Evolutionary conservation across 2,888 invertebrate genomes (phyloP), one percentile per base, ranked within the genome.

Genomic region (Oscheius onirici): DNA sequence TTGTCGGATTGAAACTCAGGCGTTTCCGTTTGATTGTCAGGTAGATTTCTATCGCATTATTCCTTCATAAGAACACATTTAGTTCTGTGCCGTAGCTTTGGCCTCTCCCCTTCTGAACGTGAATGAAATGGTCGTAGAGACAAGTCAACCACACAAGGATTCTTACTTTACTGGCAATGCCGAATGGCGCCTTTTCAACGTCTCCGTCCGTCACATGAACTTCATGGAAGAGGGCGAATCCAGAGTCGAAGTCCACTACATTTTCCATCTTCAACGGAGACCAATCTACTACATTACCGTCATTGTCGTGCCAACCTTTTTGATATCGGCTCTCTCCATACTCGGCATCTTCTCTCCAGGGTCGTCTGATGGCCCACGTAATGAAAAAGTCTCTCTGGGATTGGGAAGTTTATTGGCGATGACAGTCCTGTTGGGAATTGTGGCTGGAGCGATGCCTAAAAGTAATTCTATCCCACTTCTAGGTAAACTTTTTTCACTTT

Each of bases 101-200:
- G 84, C 84, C 5, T 82, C 83, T 22, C 85, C 85, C 15, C 71
- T 85, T 24, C 73, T 85, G 17, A 83, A 78, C 57, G 78, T 81
- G 8, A 73, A 83, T 22, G 85, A 85, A 57, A 84, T 84, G 84
- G 69, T 76, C n/a, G 85, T 84, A 6, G 77, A 80, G 63, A 79
- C 84, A 1, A 81, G 80, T 6, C 81, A 81, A 63, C 85, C 85
- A 8, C 85, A 84, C 1, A 71, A 68, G 17, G 84, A 84, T 55
- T 81, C 83, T 1, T 84, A 84, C 71, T 84, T 84, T 71, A 73
- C 84, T 49, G 85, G 85, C n/a, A 85, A 85, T 66, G 85, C 85
- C 2, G 85, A 85, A 70, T 85, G 85, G 85, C 75, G 73, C 17
- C 49, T 84, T n/a, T 76, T 82, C 70, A 85, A 84, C 71, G 84